Base-by-base conservation (phyloP, 2,888 invertebrate species). In the Phortica magna region DNA sequence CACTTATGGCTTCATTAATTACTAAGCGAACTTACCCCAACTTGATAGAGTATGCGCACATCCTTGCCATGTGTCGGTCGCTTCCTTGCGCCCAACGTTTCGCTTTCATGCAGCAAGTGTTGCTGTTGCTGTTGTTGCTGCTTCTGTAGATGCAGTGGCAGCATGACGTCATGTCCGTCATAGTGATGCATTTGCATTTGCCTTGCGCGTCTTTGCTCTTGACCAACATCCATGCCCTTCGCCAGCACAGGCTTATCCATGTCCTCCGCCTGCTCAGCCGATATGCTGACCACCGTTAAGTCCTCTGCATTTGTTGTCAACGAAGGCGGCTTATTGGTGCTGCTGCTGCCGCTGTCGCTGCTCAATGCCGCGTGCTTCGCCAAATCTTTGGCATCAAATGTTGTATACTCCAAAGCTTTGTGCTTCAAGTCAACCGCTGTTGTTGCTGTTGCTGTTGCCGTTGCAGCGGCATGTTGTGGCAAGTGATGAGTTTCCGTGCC, bases 11-110 rank as follows among this genome's bases (percentile, higher is more conserved):
- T 68, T n/a, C 19, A 74, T 75, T 76, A 78, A 22, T n/a, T 43
- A 48, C 61, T 22, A 7, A 64, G 17, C 10, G 43, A 76, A 87
- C 91, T 91, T 89, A 91, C 91, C 90, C 91, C 91, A 83, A 91
- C 90, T 89, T 91, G 96, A 91, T 95, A 96, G 78, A 96, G 93
- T 83, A 96, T 93, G 91, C 94, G 94, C 92, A 90, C 81, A 83
- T 89, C 86, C 83, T 88, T 87, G 74, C 77, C 76, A 76, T 83
- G 82, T 68, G 77, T 79, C 67, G 61, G 77, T 71, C 80, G 83
- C 76, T 74, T 84, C 55, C 9, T 78, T 57, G 57, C 71, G 74
- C 61, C 7, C 53, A 7, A 53, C n/a, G 53, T n/a, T 19, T 22
- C 22, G 10, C 43, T 57, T 65, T 71, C 59, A 43, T 68, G 67